Evolutionary conservation across 2,113 vertebrate genomes (phyloP).

Genomic region (Danionella cerebrum): DNA sequence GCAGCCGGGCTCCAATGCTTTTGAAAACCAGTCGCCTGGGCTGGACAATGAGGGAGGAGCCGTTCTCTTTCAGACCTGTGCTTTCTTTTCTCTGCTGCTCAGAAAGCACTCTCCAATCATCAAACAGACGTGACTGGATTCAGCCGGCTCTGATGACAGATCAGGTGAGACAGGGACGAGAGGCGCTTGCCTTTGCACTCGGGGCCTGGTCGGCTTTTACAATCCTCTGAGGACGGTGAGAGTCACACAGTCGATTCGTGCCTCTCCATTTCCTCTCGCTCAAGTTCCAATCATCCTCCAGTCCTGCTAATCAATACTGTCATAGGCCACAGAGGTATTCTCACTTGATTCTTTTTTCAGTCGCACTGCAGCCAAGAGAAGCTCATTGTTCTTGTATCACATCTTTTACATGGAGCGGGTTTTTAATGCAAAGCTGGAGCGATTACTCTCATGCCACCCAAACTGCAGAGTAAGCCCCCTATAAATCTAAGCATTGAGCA

Average conservation of each 20-base stretch:
- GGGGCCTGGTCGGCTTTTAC: conserved; percentile 41
- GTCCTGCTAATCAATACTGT: conserved; percentile 55
- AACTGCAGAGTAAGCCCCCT: conserved; percentile 39
- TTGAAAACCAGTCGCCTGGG: conserved; percentile 4
- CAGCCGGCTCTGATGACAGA: conserved; percentile 28
- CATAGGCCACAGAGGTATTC: conserved; percentile 43
- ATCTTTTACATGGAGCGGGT: conserved; percentile 47
- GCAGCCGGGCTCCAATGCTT: not conserved
- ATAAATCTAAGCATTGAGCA: conserved; percentile 38
- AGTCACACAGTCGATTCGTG: conserved; percentile 48
- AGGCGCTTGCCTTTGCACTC: conserved; percentile 37
- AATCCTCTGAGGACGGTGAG: conserved; percentile 38
- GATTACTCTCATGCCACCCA: conserved; percentile 44
- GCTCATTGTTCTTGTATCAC: conserved; percentile 47
- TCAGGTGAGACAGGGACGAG: conserved; percentile 32
- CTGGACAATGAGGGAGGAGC: conserved; percentile 24
- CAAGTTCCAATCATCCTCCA: conserved; percentile 49
- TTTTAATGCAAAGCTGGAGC: conserved; percentile 44
- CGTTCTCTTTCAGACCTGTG: not conserved
- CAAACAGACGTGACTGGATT: conserved; percentile 31
- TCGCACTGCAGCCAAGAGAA: conserved; percentile 29
- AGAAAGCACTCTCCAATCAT: not conserved
- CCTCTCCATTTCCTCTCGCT: conserved; percentile 60
- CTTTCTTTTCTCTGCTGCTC: not conserved
- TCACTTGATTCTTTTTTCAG: conserved; percentile 35